A percentile compares a stretch with the other conserved stretches of the same genome.
These are phyloP conservation scores for Girardia tigrina DNA, from an alignment of 2,888 invertebrate genomes.

Conservation along the genomic window DNA sequence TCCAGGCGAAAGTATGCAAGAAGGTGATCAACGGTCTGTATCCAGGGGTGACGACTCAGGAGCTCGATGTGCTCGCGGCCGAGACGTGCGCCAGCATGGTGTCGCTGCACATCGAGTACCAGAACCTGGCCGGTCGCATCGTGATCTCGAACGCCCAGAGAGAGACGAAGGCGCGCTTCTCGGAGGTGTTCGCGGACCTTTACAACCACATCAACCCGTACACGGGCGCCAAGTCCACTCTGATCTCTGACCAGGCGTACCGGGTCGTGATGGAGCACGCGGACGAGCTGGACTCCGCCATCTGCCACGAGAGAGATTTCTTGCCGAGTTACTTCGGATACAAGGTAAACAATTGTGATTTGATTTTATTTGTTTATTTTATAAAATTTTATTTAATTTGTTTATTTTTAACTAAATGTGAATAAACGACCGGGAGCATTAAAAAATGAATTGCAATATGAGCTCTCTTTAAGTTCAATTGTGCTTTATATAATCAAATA, in stretches of 20 bases:
- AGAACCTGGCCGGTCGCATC: conserved; percentile 60
- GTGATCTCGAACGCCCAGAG: conserved; percentile 94
- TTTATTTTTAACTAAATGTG: too few relatives aligned
- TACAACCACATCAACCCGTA: conserved; percentile 62
- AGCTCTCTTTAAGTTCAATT: too few relatives aligned
- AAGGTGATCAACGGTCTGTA: conserved; percentile 88
- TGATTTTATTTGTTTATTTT: too few relatives aligned
- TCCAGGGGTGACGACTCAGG: conserved; percentile 85
- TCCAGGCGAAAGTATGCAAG: conserved; percentile 50
- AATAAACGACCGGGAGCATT: too few relatives aligned
- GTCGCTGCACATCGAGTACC: conserved; percentile 90
- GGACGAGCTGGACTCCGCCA: conserved; percentile 69
- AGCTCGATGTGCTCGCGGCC: conserved; percentile 89
- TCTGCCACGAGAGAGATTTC: conserved; percentile 90
- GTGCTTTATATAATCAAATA: too few relatives aligned
- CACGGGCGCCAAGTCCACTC: conserved; percentile 62
- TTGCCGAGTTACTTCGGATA: conserved; percentile 97
- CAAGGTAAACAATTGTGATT: too few relatives aligned
- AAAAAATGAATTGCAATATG: too few relatives aligned
- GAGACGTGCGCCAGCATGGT: conserved; percentile 97
- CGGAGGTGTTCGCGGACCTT: conserved; percentile 77
- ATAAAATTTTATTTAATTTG: too few relatives aligned
- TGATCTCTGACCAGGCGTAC: conserved; percentile 71
- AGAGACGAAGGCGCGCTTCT: conserved; percentile 81
- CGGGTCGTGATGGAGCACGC: background rate